phyloP scores from a whole-genome alignment of 2,113 vertebrate genomes.

The Channa maculata region DNA sequence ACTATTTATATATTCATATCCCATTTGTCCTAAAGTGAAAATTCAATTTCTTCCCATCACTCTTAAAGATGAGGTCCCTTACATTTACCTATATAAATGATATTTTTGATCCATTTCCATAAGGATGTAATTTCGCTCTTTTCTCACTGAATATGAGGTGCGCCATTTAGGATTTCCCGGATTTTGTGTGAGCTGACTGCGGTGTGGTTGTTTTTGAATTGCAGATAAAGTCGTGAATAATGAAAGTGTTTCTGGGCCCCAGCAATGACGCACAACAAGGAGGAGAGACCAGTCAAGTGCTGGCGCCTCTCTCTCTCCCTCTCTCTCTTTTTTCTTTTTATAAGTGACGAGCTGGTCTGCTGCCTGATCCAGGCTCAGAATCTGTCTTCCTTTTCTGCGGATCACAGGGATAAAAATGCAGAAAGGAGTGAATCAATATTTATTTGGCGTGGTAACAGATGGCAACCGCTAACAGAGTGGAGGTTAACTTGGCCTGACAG shows the following conservation, averaged over 20 bases:
- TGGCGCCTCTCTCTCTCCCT: background rate
- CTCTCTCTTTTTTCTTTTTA: background rate
- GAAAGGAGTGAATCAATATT: slow-evolving; percentile 73
- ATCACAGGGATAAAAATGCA: slow-evolving; percentile 59
- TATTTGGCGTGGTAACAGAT: slow-evolving; percentile 64
- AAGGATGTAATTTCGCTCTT: slow-evolving; percentile 63
- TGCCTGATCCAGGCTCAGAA: slow-evolving; percentile 45
- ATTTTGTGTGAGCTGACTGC: slow-evolving; percentile 43
- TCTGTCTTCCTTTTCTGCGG: slow-evolving; percentile 31
- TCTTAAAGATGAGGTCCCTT: slow-evolving; percentile 60
- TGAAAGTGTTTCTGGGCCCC: slow-evolving; percentile 61
- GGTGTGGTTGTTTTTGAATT: slow-evolving; percentile 67
- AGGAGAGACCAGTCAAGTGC: background rate
- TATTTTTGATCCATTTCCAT: slow-evolving; percentile 76
- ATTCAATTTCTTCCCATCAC: slow-evolving; percentile 70
- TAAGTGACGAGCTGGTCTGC: slow-evolving; percentile 18
- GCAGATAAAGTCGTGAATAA: slow-evolving; percentile 76
- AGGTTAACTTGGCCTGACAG: slow-evolving; percentile 73
- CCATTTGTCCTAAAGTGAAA: slow-evolving; percentile 68
- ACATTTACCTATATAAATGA: slow-evolving; percentile 76
- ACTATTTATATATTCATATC: slow-evolving; percentile 71
- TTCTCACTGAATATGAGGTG: slow-evolving; percentile 66
- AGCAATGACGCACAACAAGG: slow-evolving; percentile 52
- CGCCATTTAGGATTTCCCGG: slow-evolving; percentile 48
- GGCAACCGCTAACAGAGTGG: slow-evolving; percentile 43